These are phyloP conservation scores for Etheostoma cragini DNA, from an alignment of 2,113 vertebrate species.

Conservation along the genomic window DNA sequence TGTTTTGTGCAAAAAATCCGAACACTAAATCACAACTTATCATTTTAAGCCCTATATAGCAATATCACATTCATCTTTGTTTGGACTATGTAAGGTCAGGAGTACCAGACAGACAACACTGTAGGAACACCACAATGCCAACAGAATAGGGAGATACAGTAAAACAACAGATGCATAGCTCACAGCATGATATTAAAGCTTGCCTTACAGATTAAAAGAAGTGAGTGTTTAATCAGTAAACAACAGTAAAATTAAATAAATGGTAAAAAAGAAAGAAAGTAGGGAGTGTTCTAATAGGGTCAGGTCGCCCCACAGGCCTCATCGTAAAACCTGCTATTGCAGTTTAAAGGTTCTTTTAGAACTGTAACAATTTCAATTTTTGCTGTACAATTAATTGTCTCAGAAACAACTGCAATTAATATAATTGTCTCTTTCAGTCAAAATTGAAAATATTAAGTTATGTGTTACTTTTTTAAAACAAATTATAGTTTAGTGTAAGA, in stretches of 20 bases:
- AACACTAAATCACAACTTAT: neutral
- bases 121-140: neutral
- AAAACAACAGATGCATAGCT: neutral
- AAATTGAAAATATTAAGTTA: too few species aligned
- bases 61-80: neutral
- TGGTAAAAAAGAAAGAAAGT: neutral
- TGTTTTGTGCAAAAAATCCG: neutral
- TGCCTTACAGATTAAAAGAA: neutral
- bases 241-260: neutral
- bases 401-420: too few species aligned
- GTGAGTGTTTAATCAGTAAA: neutral
- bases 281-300: too few species aligned
- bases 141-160: neutral
- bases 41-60: neutral
- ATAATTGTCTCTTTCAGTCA: too few species aligned
- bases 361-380: too few species aligned
- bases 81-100: neutral
- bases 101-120: neutral
- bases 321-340: neutral
- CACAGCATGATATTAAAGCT: neutral
- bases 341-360: too few species aligned
- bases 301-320: too few species aligned
- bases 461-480: too few species aligned
- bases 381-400: too few species aligned
- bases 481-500: too few species aligned